Evolutionary conservation across 2,797 vertebrate species (phyloP).

Genomic region (Eupleurogrammus muticus): DNA sequence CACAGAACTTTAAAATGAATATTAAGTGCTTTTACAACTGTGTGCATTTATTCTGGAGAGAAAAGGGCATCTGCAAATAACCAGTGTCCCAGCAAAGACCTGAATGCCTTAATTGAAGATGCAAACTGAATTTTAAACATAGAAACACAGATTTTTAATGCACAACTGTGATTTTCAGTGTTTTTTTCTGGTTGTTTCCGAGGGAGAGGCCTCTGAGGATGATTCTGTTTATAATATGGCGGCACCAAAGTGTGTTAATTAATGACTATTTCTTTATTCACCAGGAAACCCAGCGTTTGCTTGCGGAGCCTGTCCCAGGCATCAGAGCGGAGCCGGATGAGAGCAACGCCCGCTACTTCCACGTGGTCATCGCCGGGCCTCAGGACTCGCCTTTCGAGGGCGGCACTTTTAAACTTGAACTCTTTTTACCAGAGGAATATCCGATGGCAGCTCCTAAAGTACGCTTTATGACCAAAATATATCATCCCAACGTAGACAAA

Average conservation of each 20-base stretch:
- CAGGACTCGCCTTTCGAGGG: slow-evolving; percentile 98
- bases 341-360: slow-evolving; percentile 96
- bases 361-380: slow-evolving; percentile 95
- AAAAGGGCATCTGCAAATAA: no score
- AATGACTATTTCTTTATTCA: neutral
- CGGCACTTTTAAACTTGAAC: slow-evolving; percentile 98
- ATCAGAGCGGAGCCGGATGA: slow-evolving; percentile 96
- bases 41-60: no score
- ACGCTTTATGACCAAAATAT: slow-evolving; percentile 99
- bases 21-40: no score
- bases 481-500: slow-evolving; percentile 98
- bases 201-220: no score
- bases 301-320: slow-evolving; percentile 94
- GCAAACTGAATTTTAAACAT: no score
- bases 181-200: no score
- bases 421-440: slow-evolving; percentile 98
- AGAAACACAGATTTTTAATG: no score
- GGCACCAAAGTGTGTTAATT: neutral
- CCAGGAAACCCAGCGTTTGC: slow-evolving; percentile 95
- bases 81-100: no score
- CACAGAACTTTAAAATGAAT: no score
- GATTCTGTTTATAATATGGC: neutral
- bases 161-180: no score
- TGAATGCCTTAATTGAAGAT: no score
- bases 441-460: slow-evolving; percentile 99